These are phyloP conservation scores for Nasonovia ribisnigri DNA, from an alignment of 2,888 invertebrate species.

Conservation along the genomic window DNA sequence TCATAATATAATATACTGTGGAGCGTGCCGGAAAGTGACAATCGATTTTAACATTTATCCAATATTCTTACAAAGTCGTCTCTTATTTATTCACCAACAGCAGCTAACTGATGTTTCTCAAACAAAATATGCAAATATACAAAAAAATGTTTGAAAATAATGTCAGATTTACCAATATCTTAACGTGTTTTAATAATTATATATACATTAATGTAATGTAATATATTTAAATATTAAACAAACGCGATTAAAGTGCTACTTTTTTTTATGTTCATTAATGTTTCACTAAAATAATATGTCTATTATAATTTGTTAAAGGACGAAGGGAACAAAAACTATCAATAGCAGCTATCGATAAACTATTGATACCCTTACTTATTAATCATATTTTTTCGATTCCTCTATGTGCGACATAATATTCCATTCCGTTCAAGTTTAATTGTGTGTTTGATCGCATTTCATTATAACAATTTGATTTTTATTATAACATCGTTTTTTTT, in stretches of 20 bases:
- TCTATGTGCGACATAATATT: background rate
- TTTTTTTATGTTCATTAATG: background rate
- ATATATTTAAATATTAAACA: background rate
- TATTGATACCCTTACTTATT: background rate
- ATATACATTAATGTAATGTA: background rate
- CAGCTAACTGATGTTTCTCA: fast-evolving
- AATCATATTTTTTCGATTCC: background rate
- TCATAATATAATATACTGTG: background rate
- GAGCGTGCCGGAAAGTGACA: background rate
- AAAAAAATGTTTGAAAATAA: background rate
- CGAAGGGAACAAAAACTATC: background rate
- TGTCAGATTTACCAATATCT: background rate
- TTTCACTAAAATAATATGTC: background rate
- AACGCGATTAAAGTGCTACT: background rate
- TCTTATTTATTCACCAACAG: background rate
- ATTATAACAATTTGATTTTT: background rate
- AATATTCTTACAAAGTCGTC: background rate
- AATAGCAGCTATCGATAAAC: background rate
- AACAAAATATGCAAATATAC: background rate
- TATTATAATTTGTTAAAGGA: background rate
- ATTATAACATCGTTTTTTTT: background rate
- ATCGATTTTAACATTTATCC: background rate
- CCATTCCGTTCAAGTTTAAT: background rate
- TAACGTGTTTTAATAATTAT: background rate
- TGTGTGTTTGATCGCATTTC: background rate